Conservation (phyloP, 2,888 invertebrate species). For the Selenia dentaria region DNA sequence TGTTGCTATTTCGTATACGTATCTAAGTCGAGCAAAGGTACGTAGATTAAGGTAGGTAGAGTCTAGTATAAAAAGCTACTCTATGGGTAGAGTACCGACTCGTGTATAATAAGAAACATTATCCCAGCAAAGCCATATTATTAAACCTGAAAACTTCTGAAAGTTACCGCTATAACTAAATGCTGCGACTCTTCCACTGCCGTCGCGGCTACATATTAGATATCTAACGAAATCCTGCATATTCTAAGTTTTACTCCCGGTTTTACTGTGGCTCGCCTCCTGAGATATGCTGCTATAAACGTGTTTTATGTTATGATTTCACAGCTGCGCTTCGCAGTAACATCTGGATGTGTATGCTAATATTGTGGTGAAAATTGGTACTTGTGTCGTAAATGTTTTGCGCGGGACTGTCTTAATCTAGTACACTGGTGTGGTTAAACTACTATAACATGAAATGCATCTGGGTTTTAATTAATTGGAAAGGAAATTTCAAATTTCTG, state of each 20-base stretch:
- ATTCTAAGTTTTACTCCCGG: conserved; percentile 5
- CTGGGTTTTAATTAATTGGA: no score
- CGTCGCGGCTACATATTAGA: not conserved
- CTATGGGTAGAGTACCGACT: no score
- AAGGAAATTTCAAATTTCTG: no score
- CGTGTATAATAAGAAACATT: no score
- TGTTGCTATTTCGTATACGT: no score
- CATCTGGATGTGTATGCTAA: conserved; percentile 21
- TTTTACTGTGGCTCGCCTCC: conserved; percentile 15
- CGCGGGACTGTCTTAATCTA: not conserved
- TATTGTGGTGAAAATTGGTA: conserved; percentile 18
- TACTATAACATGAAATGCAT: no score
- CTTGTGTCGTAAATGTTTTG: conserved; percentile 16
- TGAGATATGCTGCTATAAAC: conserved; percentile 35
- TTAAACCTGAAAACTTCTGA: no score
- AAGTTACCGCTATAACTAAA: not conserved
- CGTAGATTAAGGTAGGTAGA: no score
- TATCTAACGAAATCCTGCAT: not conserved
- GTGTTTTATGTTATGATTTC: conserved; percentile 40
- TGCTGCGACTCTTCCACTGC: not conserved
- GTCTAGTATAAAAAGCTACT: no score
- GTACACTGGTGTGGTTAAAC: not conserved
- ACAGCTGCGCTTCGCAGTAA: conserved; percentile 11
- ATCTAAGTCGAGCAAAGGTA: no score
- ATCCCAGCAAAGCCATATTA: no score